Evolutionary conservation across 2,113 vertebrate genomes (phyloP).

Genomic region (Pelodiscus sinensis): DNA sequence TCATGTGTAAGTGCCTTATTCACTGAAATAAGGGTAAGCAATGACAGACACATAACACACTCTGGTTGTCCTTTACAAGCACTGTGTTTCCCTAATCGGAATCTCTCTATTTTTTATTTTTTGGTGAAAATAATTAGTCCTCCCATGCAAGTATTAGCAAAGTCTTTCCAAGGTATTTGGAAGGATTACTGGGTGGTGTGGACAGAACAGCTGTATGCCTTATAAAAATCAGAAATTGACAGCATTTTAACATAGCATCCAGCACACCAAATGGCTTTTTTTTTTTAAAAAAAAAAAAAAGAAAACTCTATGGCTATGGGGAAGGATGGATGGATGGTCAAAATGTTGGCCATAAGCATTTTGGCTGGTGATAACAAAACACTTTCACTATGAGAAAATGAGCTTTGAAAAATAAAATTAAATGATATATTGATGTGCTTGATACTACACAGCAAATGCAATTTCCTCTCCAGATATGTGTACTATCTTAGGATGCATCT

Average conservation of each 20-base stretch:
- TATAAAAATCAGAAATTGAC: conserved; percentile 48
- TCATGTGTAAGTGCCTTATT: conserved; percentile 59
- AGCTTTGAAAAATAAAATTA: conserved; percentile 59
- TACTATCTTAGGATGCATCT: neutral
- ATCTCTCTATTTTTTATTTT: conserved; percentile 55
- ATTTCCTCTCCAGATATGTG: neutral
- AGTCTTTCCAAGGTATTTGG: conserved; percentile 40
- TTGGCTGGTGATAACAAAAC: conserved; percentile 68
- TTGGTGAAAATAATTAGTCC: conserved; percentile 54
- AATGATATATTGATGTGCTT: conserved; percentile 56
- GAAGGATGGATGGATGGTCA: conserved; percentile 62
- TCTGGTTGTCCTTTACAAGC: conserved; percentile 55
- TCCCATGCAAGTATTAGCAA: conserved; percentile 27
- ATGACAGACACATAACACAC: conserved; percentile 48
- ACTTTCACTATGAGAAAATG: conserved; percentile 62
- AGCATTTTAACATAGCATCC: conserved; percentile 56
- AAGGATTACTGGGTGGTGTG: conserved; percentile 51
- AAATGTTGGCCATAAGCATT: conserved; percentile 67
- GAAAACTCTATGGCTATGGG: neutral
- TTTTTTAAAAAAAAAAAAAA: too few species aligned
- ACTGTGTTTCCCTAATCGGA: conserved; percentile 34
- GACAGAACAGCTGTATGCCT: conserved; percentile 51
- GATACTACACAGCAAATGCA: neutral
- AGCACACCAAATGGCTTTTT: conserved; percentile 50
- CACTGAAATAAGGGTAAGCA: conserved; percentile 42